Base-by-base conservation (phyloP, 2,797 vertebrate genomes). In the Myotis pilosus region DNA sequence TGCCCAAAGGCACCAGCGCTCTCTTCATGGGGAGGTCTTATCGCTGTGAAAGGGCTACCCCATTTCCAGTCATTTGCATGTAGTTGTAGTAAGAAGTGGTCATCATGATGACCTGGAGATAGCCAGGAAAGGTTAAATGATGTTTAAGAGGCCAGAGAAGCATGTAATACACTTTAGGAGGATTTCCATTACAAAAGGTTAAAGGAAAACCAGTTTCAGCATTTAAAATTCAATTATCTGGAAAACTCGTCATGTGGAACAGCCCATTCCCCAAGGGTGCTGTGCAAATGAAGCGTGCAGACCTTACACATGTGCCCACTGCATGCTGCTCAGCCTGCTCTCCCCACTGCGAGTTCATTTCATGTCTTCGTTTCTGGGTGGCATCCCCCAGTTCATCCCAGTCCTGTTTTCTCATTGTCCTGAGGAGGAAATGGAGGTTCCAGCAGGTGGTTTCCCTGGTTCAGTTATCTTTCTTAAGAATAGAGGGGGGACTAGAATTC, bases 211-310 rank as follows among this genome's bases (percentile, higher is more conserved):
- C 95, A 81, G 86, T 71, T 87, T 91, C 76, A 71, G 96, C 95
- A 84, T 96, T 97, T 96, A 95, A 93, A 92, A 95, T 96, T 90
- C 90, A 96, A 95, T 96, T 96, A 95, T 93, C 88, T 93, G 88
- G 94, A 94, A 96, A 96, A 93, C 41, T 33, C 6, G 0, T 79
- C 79, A 38, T 38, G 87, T 93, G 82, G 96, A 95, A 93, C 49
- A 53, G 81, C 71, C 74, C 90, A 38, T 81, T 88, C 71, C 93
- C 87, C 41, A 38, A 68, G 92, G 95, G 89, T 19, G 76, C 10
- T 0, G 19, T 1, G 3, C 16, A 62, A 49, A 4, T 22, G 83
- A 44, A 60, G 79, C 22, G 0, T 51, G 8, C 3, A 4, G 79
- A 3, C 41, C 44, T 17, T 8, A 7, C 4, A 0, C 25, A 9